A percentile compares a stretch with the other conserved stretches of the same genome.
phyloP scores from a whole-genome alignment of 2,797 vertebrate species.

The Luscinia luscinia region DNA sequence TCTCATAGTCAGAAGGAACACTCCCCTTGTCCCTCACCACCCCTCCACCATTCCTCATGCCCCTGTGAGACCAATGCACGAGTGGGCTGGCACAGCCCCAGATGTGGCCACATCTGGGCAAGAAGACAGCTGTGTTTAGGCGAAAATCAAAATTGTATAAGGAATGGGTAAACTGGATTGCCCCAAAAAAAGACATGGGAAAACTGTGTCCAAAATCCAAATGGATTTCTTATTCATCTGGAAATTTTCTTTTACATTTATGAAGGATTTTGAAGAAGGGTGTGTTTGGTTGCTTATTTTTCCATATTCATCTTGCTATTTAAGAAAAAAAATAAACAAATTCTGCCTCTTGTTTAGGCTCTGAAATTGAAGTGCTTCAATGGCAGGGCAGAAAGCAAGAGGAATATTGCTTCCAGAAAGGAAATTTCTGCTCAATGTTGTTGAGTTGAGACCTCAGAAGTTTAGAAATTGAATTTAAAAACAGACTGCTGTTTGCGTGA shows the following conservation, averaged over 20 bases:
- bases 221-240: not conserved
- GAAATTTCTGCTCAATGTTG: not conserved
- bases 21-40: not conserved
- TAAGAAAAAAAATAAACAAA: not conserved
- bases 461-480: not conserved
- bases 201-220: not conserved
- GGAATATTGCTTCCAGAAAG: accelerated
- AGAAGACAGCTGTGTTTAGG: not conserved
- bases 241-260: not conserved
- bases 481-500: accelerated
- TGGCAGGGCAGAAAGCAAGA: not conserved
- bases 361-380: not conserved
- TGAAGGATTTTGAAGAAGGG: not conserved
- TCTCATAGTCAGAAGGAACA: not conserved
- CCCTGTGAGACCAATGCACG: accelerated
- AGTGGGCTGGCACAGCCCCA: not conserved
- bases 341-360: not conserved
- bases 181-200: not conserved
- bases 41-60: accelerated
- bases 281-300: not conserved
- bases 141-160: not conserved
- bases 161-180: not conserved
- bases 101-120: not conserved
- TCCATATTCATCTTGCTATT: not conserved
- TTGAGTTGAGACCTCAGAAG: not conserved